Conservation (phyloP, 2,113 vertebrate genomes). For the Mola mola region DNA sequence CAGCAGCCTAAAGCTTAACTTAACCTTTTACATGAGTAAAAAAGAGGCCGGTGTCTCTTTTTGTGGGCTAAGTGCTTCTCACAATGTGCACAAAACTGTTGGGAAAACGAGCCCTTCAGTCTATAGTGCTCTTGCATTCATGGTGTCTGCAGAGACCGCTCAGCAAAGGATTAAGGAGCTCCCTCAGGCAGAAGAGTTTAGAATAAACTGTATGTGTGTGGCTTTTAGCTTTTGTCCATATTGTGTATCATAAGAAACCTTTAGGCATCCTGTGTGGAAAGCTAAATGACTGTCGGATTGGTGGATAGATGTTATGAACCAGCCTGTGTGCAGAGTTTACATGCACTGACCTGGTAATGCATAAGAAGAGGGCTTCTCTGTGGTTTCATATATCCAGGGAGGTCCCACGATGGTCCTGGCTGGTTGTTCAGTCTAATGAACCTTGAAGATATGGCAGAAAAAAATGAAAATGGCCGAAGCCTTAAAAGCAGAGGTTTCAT, state of each 20-base stretch:
- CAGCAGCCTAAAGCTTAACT: conserved; percentile 79
- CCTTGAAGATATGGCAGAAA: too few relatives aligned
- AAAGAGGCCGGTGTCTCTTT: conserved; percentile 82
- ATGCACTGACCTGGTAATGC: conserved; percentile 14
- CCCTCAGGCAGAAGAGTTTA: conserved; percentile 37
- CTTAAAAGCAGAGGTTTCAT: too few relatives aligned
- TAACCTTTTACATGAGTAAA: conserved; percentile 85
- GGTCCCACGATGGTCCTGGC: conserved; percentile 34
- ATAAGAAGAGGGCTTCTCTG: conserved; percentile 27
- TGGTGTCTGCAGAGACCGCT: conserved; percentile 57
- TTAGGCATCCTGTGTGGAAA: conserved; percentile 10
- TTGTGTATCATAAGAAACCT: conserved; percentile 28
- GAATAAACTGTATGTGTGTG: conserved; percentile 18
- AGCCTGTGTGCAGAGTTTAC: conserved; percentile 19
- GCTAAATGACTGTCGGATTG: conserved; percentile 37
- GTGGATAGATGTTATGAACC: not conserved
- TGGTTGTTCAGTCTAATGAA: too few relatives aligned
- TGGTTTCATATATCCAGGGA: conserved; percentile 44
- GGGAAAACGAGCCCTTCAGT: conserved; percentile 76
- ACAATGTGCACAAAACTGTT: conserved; percentile 81
- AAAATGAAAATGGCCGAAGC: too few relatives aligned
- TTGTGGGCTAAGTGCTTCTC: conserved; percentile 84
- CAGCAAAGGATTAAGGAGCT: conserved; percentile 48
- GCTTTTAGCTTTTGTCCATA: conserved; percentile 9
- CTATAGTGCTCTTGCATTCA: conserved; percentile 60